Base-by-base conservation (phyloP, 2,113 vertebrate genomes). In the Gracilinanus agilis region DNA sequence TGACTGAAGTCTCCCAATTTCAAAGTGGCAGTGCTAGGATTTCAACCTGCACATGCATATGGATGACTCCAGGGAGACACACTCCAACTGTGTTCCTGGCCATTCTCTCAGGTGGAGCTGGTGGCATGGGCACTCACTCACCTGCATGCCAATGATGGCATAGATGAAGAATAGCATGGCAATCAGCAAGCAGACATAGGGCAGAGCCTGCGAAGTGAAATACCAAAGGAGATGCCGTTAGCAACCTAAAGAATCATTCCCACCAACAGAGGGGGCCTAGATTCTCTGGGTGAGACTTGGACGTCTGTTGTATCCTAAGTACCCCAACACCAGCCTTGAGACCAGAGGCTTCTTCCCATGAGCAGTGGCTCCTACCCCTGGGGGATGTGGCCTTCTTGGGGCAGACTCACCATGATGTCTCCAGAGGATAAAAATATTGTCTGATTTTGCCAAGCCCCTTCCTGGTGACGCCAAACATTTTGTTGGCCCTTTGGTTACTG, bases 111-210 rank as follows among this genome's bases (percentile, higher is more conserved):
- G 27, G 34, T 12, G 23, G 29, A 0, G 0, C 7, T 83, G 67
- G 67, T n/a, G 9, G n/a, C 6, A 9, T 21, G 19, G 7, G 90
- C 89, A 92, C 97, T 91, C 89, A 92, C 97, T 91, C 93, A 99
- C 99, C 99, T 99, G 99, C 99, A 99, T 99, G 96, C 99, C 99
- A 27, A 99, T 99, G 96, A 99, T 99, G 98, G 99, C 99, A 2
- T 99, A 99, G 97, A 99, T 99, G 99, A 99, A 99, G 98, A 99
- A 99, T 92, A 99, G 99, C 99, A 99, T 99, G 53, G 99, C 99
- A 56, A 99, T 99, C 96, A 99, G 99, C 93, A 99, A 99, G 96
- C 99, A 99, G 95, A 99, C 99, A 0, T 99, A 99, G 34, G 99
- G 99, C 98, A 99, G 98, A 29, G 99, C 99, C 99, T 99, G 97